Evolutionary conservation across 2,113 vertebrate species (phyloP), one percentile per base, ranked within the genome.

Genomic region (Nesospiza acunhae): DNA sequence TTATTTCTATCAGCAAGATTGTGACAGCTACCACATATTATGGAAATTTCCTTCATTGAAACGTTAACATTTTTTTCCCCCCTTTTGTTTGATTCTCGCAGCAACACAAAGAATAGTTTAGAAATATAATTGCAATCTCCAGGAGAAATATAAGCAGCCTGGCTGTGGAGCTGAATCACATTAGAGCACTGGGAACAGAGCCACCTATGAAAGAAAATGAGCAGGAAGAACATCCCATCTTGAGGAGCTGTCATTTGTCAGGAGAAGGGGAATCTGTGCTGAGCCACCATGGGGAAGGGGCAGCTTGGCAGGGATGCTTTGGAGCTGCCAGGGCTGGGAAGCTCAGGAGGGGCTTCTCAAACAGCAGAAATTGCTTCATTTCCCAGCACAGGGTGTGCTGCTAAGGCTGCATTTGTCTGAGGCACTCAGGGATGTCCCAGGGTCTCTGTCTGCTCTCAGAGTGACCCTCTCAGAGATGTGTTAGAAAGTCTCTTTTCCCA

Each of bases 1-100:
- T 97, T 96, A 94, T 92, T 92, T 96, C 94, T 96, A 96, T 95
- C 94, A 96, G 96, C 73, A 87, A 95, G 96, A 97, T 96, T 96
- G 95, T 97, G 96, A 94, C 84, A 97, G 95, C 73, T 76, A 95
- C 83, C 84, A 93, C 92, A 96, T 70, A 95, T 96, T 96, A 95
- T 96, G 94, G 93, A 93, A 81, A 89, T 94, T 84, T 96, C 92
- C 81, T 87, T 87, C 86, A 82, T 28, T 87, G 95, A 92, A 93
- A 76, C 70, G 47, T 89, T 24, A 52, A 7, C 62, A 0, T 8
- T 60, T 90, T 66, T 72, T 59, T 9, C 5, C 68, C 56, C 58
- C 4, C 69, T 87, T 90, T 96, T 96, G 87, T 96, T 92, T 85
- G 77, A 89, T 89, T 78, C 73, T 92, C 23, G 7, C 26, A 77